These are phyloP conservation scores for Pangasius djambal DNA, from an alignment of 2,797 vertebrate species.

Conservation along the genomic window DNA sequence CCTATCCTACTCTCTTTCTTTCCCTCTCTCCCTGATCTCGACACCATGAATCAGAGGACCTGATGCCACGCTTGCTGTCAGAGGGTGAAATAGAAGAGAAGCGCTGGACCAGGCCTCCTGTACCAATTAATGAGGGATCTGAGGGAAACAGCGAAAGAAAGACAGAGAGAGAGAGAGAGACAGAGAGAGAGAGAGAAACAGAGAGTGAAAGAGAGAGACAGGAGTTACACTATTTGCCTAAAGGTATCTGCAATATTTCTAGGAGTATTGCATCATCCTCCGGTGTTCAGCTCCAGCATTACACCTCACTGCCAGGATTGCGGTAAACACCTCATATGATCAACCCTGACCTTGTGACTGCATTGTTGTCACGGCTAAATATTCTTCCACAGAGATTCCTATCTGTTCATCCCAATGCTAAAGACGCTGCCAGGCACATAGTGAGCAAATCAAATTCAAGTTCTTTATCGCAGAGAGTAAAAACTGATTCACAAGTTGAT, in stretches of 20 bases:
- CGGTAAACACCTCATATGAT: constrained; percentile 31
- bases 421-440: background rate
- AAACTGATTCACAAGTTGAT: constrained; percentile 53
- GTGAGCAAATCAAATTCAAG: background rate
- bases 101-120: constrained; percentile 28
- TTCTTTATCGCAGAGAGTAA: constrained; percentile 30
- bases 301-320: constrained; percentile 24
- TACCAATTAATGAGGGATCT: constrained; percentile 49
- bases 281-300: constrained; percentile 22
- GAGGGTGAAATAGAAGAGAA: constrained; percentile 28
- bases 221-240: constrained; percentile 43
- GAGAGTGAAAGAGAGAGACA: constrained; percentile 16
- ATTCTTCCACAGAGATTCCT: constrained; percentile 1
- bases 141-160: constrained; percentile 1
- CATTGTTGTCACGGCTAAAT: constrained; percentile 20
- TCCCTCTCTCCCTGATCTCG: constrained; percentile 41
- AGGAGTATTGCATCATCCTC: constrained; percentile 50
- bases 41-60: constrained; percentile 56
- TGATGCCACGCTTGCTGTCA: constrained; percentile 44
- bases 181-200: constrained; percentile 23
- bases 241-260: constrained; percentile 48
- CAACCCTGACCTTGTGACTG: constrained; percentile 34
- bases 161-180: constrained; percentile 10
- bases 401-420: background rate
- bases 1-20: constrained; percentile 21